These are phyloP conservation scores for Ibycter americanus DNA, from an alignment of 2,797 vertebrate species.

Conservation along the genomic window DNA sequence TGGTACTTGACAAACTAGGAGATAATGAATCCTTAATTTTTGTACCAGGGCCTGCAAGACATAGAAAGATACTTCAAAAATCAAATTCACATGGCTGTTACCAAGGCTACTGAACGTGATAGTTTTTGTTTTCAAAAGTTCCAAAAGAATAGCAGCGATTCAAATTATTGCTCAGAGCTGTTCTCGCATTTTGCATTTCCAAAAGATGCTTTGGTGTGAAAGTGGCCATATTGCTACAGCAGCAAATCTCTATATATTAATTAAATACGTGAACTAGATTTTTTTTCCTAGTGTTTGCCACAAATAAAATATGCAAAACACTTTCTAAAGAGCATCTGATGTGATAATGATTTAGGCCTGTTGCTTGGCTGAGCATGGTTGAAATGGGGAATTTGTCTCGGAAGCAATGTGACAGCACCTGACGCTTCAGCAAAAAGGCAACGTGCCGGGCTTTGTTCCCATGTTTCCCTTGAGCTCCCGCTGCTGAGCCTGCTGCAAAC, in stretches of 20 bases:
- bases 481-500: not conserved
- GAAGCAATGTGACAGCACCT: not conserved
- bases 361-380: not conserved
- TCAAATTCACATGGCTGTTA: not conserved
- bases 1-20: not conserved
- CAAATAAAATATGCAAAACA: not conserved
- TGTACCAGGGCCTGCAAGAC: not conserved
- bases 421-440: not conserved
- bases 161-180: not conserved
- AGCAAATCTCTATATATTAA: not conserved
- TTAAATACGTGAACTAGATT: not conserved
- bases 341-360: not conserved
- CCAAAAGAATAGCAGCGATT: not conserved
- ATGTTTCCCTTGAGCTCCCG: not conserved
- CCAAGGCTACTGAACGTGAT: not conserved
- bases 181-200: not conserved
- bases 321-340: slow-evolving; percentile 26
- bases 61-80: not conserved
- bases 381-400: not conserved
- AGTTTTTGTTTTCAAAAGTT: not conserved
- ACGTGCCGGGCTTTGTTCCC: not conserved
- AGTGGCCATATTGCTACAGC: not conserved
- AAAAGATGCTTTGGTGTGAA: slow-evolving; percentile 25
- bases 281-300: not conserved
- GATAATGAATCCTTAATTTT: not conserved